Base-by-base conservation (phyloP, 2,113 vertebrate species). In the Lathamus discolor region DNA sequence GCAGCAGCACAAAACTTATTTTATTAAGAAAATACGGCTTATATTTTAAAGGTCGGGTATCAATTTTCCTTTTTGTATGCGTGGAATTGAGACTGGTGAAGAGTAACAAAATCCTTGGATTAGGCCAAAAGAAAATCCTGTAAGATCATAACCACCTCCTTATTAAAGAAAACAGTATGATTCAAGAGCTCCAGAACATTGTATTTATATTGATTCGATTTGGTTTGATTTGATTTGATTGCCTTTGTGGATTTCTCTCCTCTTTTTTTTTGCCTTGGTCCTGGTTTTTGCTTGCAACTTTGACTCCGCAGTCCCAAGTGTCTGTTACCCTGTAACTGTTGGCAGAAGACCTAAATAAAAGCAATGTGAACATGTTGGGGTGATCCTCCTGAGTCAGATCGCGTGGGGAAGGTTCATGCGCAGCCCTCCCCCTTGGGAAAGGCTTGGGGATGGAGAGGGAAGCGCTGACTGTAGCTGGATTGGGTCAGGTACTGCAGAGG, bases 1-100 rank as follows among this genome's bases (percentile, higher is more conserved):
- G 93, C 97, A 98, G 97, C 98, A 98, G 98, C 97, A 98, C 96
- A 98, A 95, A 97, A 95, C 94, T 96, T 97, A 97, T 97, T 98
- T 98, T 98, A 97, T 97, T 97, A 98, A 98, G 97, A 97, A 96
- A 96, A 97, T 93, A 95, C 86, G 96, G 97, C 95, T 97, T 98
- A 92, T 97, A 96, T 98, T 98, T 98, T 97, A 96, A 97, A 98
- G 94, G 85, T 96, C 85, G 90, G 48, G 92, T 97, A 97, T 95
- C 94, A 86, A 4, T 48, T 84, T 80, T 76, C 92, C 72, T 88
- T 69, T 90, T 86, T 80, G 70, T 93, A 95, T 83, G 93, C 17
- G 75, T 92, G 96, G 94, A 97, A 93, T 95, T 95, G 61, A 97
- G 92, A 70, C 83, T 80, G 77, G 44, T 93, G 95, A 88, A 90